Evolutionary conservation across 2,888 invertebrate genomes (phyloP), one percentile per base, ranked within the genome.

Genomic region (Polyploca ridens): DNA sequence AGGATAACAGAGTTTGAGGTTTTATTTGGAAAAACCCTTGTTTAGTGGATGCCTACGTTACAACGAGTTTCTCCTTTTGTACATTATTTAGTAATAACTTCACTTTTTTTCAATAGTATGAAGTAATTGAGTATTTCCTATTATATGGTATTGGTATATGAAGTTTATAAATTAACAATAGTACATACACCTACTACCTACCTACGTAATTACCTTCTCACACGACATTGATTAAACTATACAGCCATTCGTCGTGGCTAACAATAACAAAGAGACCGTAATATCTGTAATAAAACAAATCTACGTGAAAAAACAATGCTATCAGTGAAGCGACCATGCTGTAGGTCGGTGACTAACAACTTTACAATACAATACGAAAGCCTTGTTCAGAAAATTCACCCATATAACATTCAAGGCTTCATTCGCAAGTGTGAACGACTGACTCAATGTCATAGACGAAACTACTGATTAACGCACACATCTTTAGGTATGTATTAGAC

Each of bases 371-470:
- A 74, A 67, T 63, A 58, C 71, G 64, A 66, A 76, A 76, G 80
- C 76, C 80, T 82, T 80, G 81, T 79, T 83, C 75, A 74, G 69
- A 76, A 73, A 78, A 79, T 75, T 75, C 81, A 81, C 74, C 78
- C 76, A 82, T 82, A 77, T 78, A 67, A 65, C 69, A 73, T 70
- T 80, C 88, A 89, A 89, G 90, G 88, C 77, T 83, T 73, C 68
- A 71, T 71, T 76, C 65, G 63, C 70, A 77, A 83, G 79, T 83
- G 75, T 79, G 79, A 82, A 84, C 81, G 71, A 75, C 67, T 68
- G 73, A 68, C 74, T 84, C 90, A 89, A 90, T 89, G 89, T 82
- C 88, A 79, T 73, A 67, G 63, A 73, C 65, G 64, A 75, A 82
- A 80, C 81, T 82, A 84, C 85, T 84, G 78, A 82, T 80, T 83